A percentile compares a stretch with the other conserved stretches of the same genome.
These are phyloP conservation scores for Temnothorax rugatulus DNA, from an alignment of 2,888 invertebrate genomes.

Conservation along the genomic window DNA sequence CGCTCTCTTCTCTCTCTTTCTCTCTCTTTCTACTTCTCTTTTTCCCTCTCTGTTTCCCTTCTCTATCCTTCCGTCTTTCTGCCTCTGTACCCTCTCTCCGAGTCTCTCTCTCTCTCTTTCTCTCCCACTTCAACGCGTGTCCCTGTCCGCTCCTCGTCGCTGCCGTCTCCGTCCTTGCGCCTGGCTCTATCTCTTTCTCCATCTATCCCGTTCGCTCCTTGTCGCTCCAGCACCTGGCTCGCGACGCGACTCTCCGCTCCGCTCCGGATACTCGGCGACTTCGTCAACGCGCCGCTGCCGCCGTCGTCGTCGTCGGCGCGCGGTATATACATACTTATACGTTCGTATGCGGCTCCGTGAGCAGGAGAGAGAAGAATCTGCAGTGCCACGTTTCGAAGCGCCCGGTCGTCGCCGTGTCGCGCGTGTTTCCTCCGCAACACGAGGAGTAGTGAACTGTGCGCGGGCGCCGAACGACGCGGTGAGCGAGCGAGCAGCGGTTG, in stretches of 20 bases:
- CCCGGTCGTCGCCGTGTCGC: conserved; percentile 50
- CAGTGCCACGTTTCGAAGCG: conserved; percentile 71
- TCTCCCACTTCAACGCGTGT: conserved; percentile 34
- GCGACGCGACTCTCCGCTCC: conserved; percentile 54
- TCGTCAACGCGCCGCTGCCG: conserved; percentile 32
- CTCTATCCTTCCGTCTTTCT: conserved; percentile 37
- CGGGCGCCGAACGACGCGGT: conserved; percentile 31
- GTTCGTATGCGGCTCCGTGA: conserved; percentile 1
- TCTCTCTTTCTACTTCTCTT: conserved; percentile 15
- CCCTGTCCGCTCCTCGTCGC: conserved; percentile 45
- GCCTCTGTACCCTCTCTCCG: conserved; percentile 6
- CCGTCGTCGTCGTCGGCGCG: conserved; percentile 64
- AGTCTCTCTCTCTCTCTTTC: conserved; percentile 27
- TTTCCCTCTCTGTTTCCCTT: background rate
- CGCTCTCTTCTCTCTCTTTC: conserved; percentile 57
- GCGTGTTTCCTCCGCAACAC: conserved; percentile 32
- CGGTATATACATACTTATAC: conserved; percentile 37
- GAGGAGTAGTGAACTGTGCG: conserved; percentile 54
- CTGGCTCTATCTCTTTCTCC: conserved; percentile 40
- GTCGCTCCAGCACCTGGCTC: conserved; percentile 48
- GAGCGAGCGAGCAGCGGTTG: conserved; percentile 4
- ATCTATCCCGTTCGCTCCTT: conserved; percentile 11
- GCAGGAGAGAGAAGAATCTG: conserved; percentile 58
- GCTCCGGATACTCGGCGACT: conserved; percentile 39
- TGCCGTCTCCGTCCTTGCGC: conserved; percentile 34